Percentiles rank a stretch among this genome's conserved stretches.
Conservation (phyloP, 2,113 vertebrate species). For the Cololabis saira region DNA sequence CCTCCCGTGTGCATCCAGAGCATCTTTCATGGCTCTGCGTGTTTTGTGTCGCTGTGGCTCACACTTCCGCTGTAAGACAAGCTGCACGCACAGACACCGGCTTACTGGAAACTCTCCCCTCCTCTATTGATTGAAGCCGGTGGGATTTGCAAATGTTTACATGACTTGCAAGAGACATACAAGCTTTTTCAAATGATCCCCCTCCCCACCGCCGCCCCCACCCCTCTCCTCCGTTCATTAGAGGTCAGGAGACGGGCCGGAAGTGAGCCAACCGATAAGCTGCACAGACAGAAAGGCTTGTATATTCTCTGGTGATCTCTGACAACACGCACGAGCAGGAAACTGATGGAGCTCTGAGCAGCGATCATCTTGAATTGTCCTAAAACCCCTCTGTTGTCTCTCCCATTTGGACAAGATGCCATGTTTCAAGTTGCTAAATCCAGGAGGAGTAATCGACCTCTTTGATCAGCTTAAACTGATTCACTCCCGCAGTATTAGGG, state of each 20-base stretch:
- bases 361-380: not conserved
- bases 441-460: not conserved
- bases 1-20: not conserved
- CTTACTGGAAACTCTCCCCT: constrained; percentile 72
- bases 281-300: constrained; percentile 32
- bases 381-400: not conserved
- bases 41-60: constrained; percentile 10
- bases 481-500: no score
- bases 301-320: not conserved
- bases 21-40: constrained; percentile 12
- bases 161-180: constrained; percentile 53
- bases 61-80: constrained; percentile 53
- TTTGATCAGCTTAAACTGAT: no score
- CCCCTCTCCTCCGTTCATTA: constrained; percentile 54
- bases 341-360: not conserved
- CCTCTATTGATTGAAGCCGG: constrained; percentile 68
- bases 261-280: constrained; percentile 50
- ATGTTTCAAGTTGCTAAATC: constrained; percentile 19
- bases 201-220: not conserved
- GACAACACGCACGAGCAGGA: no score
- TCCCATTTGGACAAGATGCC: constrained; percentile 11
- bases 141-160: constrained; percentile 54
- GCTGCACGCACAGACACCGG: constrained; percentile 29
- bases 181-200: constrained; percentile 47
- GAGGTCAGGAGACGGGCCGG: constrained; percentile 61